phyloP scores from a whole-genome alignment of 2,888 invertebrate species.

The Selenia dentaria region DNA sequence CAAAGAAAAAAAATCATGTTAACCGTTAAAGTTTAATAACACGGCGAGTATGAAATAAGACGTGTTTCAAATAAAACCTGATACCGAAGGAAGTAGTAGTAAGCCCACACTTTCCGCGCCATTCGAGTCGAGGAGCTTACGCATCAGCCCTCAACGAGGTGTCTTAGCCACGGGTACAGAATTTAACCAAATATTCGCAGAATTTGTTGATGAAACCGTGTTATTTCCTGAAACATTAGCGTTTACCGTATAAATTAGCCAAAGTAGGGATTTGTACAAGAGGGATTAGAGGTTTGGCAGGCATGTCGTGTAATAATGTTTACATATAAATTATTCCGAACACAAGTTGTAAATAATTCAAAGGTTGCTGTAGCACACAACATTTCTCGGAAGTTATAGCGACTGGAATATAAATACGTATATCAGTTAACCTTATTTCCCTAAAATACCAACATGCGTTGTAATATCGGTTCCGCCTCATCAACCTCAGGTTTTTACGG shows the following conservation, averaged over 20 bases:
- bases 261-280: conserved; percentile 14
- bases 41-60: too few species aligned
- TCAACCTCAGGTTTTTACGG: too few species aligned
- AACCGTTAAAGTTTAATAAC: too few species aligned
- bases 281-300: conserved; percentile 5
- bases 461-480: too few species aligned
- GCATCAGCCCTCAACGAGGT: conserved; percentile 34
- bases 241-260: conserved; percentile 21
- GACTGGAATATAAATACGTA: too few species aligned
- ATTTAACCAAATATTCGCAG: conserved; percentile 30
- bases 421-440: too few species aligned
- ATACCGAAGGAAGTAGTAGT: conserved; percentile 16
- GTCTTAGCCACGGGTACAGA: conserved; percentile 32
- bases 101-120: conserved; percentile 35
- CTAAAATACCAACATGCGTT: too few species aligned
- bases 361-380: too few species aligned
- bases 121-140: conserved; percentile 33
- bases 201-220: conserved; percentile 24
- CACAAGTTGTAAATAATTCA: too few species aligned
- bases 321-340: neutral
- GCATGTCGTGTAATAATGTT: conserved; percentile 8
- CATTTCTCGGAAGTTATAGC: too few species aligned
- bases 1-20: too few species aligned
- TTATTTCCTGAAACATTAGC: conserved; percentile 21
- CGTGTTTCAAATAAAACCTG: conserved; percentile 20